Conservation (phyloP, 2,888 invertebrate genomes). For the Trachelus iudaicus region DNA sequence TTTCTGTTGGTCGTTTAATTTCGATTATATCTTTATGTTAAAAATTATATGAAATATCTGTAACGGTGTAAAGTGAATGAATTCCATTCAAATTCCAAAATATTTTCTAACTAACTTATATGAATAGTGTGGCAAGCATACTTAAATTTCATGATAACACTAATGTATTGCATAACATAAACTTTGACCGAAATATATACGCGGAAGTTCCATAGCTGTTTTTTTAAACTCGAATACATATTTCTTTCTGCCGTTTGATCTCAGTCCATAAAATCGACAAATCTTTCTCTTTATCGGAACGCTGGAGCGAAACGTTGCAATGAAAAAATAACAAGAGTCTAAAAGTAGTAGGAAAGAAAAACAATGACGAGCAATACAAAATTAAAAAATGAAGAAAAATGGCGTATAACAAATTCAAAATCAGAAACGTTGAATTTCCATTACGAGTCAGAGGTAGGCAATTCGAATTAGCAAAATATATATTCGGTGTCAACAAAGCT, state of each 20-base stretch:
- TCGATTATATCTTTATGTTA: too few species aligned
- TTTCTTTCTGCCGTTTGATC: not conserved
- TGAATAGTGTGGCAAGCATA: not conserved
- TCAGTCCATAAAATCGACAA: not conserved
- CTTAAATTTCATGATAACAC: not conserved
- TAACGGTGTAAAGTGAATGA: not conserved
- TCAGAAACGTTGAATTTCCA: too few species aligned
- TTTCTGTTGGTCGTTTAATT: too few species aligned
- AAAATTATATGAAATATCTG: not conserved
- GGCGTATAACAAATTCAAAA: not conserved
- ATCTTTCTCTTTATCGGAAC: not conserved
- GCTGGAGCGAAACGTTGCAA: not conserved
- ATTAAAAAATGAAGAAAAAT: not conserved
- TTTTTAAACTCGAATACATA: not conserved
- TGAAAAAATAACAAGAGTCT: not conserved
- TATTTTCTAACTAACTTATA: too few species aligned
- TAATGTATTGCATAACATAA: not conserved
- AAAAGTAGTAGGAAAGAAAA: not conserved
- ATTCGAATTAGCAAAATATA: too few species aligned
- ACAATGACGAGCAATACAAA: not conserved
- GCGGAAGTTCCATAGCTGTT: not conserved
- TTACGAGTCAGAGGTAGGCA: too few species aligned
- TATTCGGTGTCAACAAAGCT: too few species aligned
- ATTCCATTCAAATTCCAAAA: not conserved
- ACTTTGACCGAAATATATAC: not conserved